Evolutionary conservation across 2,113 vertebrate genomes (phyloP).

Genomic region (Coreoperca whiteheadi): DNA sequence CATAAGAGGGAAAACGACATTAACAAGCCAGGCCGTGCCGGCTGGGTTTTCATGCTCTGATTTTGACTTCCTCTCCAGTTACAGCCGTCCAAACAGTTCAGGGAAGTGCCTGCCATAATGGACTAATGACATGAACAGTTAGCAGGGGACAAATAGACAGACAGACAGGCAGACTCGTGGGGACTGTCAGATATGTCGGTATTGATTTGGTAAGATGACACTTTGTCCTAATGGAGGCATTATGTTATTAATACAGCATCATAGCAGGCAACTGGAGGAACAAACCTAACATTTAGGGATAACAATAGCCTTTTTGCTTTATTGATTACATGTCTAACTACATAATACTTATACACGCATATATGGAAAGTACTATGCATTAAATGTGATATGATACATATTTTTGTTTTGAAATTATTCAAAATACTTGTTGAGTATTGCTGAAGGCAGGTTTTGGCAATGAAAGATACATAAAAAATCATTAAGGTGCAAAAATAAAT

Average conservation of each 20-base stretch:
- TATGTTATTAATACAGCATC: constrained; percentile 72
- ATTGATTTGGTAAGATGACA: constrained; percentile 81
- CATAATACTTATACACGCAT: not conserved
- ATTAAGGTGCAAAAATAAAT: not conserved
- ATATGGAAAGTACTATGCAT: not conserved
- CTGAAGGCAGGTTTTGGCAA: not conserved
- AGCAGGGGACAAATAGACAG: constrained; percentile 68
- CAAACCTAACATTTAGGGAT: constrained; percentile 51
- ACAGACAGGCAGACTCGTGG: constrained; percentile 57
- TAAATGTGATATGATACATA: not conserved
- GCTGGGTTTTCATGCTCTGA: constrained; percentile 63
- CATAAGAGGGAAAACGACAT: constrained; percentile 60
- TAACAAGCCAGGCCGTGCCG: constrained; percentile 52
- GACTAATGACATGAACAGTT: constrained; percentile 73
- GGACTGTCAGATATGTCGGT: constrained; percentile 74
- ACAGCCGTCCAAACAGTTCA: constrained; percentile 71
- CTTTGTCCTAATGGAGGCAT: constrained; percentile 77
- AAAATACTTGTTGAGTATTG: not conserved
- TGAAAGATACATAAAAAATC: not conserved
- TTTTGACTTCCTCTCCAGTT: constrained; percentile 75
- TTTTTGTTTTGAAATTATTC: not conserved
- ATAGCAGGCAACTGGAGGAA: constrained; percentile 43
- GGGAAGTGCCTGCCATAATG: constrained; percentile 70
- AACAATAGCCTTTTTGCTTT: constrained; percentile 58
- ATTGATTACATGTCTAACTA: constrained; percentile 50